Base-by-base conservation (phyloP, 2,113 vertebrate species). In the Oceanites oceanicus region DNA sequence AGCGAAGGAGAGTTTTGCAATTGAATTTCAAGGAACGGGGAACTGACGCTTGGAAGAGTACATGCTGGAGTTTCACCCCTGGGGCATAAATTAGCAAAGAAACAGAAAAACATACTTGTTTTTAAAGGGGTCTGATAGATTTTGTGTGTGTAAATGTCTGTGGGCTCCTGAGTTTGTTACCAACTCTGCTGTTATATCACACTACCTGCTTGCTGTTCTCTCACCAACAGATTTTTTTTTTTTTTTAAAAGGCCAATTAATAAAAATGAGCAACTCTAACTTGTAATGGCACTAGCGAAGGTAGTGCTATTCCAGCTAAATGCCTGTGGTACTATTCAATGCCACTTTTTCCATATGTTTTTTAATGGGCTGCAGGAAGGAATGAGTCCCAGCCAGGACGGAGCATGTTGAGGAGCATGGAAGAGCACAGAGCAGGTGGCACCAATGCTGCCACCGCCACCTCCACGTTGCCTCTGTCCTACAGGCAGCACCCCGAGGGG, bases 391-490 rank as follows among this genome's bases (percentile, higher is more conserved):
- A 58, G 55, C 7, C 42, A 79, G 23, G 25, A 79, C 0, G 7
- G 19, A 76, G 22, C 6, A 6, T 0, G 1, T 4, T 2, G 2
- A 71, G 30, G 27, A 70, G 44, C 44, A 63, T 59, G 19, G 71
- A 62, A 23, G 29, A 61, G 38, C 0, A 0, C 1, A 45, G n/a
- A 80, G 63, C 38, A 71, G 17, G 29, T 21, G 27, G 38, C 18
- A 65, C 30, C 1, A 0, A 27, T 73, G 53, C 30, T 65, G 53
- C 26, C 59, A 63, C n/a, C 0, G 0, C 21, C 9, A 1, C 36
- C 45, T 59, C n/a, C 62, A 53, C 0, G 0, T 27, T 61, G 52
- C 42, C 47, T 78, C 52, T 56, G 67, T 29, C 68, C 68, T 15
- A 26, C 2, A 55, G 30, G 74, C 26, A 92, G 32, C 53, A 72